Evolutionary conservation across 2,113 vertebrate species (phyloP).

Genomic region (Archilochus colubris): DNA sequence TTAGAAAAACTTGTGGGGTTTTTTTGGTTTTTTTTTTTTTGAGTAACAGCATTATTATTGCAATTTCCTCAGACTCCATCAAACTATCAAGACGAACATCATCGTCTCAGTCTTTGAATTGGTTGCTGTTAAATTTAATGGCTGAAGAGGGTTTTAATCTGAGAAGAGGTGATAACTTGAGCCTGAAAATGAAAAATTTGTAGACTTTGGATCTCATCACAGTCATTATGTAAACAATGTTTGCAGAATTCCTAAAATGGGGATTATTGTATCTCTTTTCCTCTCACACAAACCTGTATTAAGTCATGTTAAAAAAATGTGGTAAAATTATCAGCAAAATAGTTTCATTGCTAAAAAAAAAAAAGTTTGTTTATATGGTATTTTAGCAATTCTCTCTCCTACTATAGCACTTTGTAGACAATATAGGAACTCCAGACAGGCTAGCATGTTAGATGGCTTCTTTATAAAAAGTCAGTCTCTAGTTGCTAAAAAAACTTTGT

Average conservation of each 20-base stretch:
- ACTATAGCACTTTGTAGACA: neutral
- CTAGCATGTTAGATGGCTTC: neutral
- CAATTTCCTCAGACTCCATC: neutral
- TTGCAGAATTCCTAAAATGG: constrained; percentile 35
- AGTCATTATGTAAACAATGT: constrained; percentile 2
- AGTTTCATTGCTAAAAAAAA: neutral
- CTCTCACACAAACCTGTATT: neutral
- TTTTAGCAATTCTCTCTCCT: neutral
- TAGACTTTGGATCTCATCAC: constrained; percentile 22
- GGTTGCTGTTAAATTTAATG: neutral
- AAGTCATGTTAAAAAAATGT: neutral
- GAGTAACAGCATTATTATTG: neutral
- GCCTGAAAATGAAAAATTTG: constrained; percentile 5
- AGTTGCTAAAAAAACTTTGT: neutral
- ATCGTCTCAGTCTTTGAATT: neutral
- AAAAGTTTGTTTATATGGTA: neutral
- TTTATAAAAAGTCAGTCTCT: neutral
- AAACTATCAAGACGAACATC: neutral
- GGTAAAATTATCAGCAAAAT: neutral
- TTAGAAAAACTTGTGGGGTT: neutral
- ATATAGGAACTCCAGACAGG: neutral
- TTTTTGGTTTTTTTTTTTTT: neutral
- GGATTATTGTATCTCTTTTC: neutral
- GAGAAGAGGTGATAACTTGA: constrained; percentile 25
- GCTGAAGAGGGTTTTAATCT: neutral